Evolutionary conservation across 2,797 vertebrate species (phyloP).

Genomic region (Acanthurus lineatus): DNA sequence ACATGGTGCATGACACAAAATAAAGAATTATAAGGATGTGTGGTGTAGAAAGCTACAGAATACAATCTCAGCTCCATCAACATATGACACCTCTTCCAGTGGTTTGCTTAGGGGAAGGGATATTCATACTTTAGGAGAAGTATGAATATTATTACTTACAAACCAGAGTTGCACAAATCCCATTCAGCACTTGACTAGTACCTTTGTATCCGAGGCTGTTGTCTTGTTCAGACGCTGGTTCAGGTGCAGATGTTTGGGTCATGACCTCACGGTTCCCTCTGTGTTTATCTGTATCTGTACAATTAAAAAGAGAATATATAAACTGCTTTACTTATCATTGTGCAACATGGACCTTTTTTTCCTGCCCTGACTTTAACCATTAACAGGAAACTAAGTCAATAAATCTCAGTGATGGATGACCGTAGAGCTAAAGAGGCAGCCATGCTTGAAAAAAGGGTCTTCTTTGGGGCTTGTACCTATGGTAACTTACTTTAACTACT

Average conservation of each 20-base stretch:
- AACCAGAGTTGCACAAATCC: not conserved
- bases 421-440: not conserved
- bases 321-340: not conserved
- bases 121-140: no score
- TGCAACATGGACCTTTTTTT: not conserved
- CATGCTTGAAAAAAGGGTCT: not conserved
- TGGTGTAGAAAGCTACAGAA: not conserved
- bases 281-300: conserved; percentile 64
- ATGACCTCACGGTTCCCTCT: conserved; percentile 57
- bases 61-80: no score
- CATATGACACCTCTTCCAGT: not conserved
- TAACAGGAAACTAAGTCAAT: not conserved
- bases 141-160: not conserved
- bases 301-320: not conserved
- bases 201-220: conserved; percentile 84
- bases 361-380: not conserved
- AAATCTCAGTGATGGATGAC: not conserved
- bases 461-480: not conserved
- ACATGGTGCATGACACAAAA: not conserved
- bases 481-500: not conserved
- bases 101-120: not conserved
- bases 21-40: not conserved
- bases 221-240: conserved; percentile 69
- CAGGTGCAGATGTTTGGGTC: conserved; percentile 64
- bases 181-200: conserved; percentile 34